Percentiles rank a stretch among this genome's conserved stretches.
phyloP scores from a whole-genome alignment of 2,113 vertebrate genomes.

The Megalops atlanticus region DNA sequence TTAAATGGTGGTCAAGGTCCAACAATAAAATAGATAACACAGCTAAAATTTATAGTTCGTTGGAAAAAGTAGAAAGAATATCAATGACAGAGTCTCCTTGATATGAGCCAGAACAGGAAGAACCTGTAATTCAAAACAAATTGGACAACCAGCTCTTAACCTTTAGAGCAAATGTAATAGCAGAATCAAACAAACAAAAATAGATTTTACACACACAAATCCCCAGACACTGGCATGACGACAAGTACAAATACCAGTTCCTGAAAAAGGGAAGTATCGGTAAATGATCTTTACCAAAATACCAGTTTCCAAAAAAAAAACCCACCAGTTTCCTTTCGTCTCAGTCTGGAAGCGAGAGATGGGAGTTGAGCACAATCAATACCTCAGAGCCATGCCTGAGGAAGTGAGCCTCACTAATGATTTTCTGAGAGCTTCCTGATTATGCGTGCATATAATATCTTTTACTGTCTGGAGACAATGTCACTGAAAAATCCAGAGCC shows the following conservation, averaged over 20 bases:
- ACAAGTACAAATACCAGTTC: neutral
- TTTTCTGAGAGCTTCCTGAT: slow-evolving; percentile 21
- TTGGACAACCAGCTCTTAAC: too few relatives aligned
- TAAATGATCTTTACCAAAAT: slow-evolving; percentile 5
- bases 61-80: too few relatives aligned
- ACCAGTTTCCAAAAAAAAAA: neutral
- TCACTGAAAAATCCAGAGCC: neutral
- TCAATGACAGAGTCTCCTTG: too few relatives aligned
- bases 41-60: too few relatives aligned
- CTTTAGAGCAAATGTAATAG: too few relatives aligned
- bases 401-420: slow-evolving; percentile 16
- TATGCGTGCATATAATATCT: neutral
- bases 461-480: slow-evolving; percentile 3
- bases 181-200: neutral
- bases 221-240: neutral
- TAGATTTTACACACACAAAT: neutral
- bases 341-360: neutral
- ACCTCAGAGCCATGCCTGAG: neutral
- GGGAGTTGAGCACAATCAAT: slow-evolving; percentile 11
- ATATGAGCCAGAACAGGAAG: neutral
- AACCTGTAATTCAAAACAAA: neutral
- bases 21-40: too few relatives aligned
- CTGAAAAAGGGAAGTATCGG: slow-evolving; percentile 5
- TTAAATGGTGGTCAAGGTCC: neutral
- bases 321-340: neutral